Evolutionary conservation across 2,113 vertebrate species (phyloP).

Genomic region (Tragelaphus imberbis): DNA sequence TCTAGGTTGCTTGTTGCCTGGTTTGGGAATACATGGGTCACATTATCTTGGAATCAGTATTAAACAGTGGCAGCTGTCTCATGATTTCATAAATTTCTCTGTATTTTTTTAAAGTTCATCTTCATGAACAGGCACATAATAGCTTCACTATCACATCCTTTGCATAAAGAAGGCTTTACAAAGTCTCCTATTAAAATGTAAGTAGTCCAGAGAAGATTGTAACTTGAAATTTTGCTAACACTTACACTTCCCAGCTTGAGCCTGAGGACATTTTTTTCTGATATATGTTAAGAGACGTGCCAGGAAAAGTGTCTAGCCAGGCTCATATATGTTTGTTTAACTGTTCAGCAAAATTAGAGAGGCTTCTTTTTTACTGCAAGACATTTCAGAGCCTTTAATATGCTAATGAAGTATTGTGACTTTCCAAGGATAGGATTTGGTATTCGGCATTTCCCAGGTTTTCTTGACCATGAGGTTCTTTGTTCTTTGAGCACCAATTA

Average conservation of each 20-base stretch:
- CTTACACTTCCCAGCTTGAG: not conserved
- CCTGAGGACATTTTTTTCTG: constrained; percentile 16
- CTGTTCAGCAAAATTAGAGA: constrained; percentile 45
- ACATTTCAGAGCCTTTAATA: constrained; percentile 65
- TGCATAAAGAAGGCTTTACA: not conserved
- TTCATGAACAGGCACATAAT: not conserved
- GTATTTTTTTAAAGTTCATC: not conserved
- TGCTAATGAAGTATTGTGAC: constrained; percentile 59
- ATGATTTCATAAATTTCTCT: not conserved
- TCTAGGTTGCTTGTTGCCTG: not conserved
- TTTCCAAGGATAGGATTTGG: constrained; percentile 25
- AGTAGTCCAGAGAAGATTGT: not conserved
- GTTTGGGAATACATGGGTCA: not conserved
- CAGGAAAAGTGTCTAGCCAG: not conserved
- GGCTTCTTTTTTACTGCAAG: constrained; percentile 45
- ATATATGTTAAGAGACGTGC: constrained; percentile 5
- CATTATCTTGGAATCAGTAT: not conserved
- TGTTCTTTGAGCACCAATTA: constrained; percentile 65
- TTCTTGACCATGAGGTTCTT: constrained; percentile 53
- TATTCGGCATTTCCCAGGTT: constrained; percentile 59
- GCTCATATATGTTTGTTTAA: constrained; percentile 51
- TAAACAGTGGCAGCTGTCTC: not conserved
- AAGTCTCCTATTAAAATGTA: not conserved
- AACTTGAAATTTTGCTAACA: constrained; percentile 10
- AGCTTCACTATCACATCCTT: not conserved